Base-by-base conservation (phyloP, 2,797 vertebrate genomes). In the Crax fasciolata region DNA sequence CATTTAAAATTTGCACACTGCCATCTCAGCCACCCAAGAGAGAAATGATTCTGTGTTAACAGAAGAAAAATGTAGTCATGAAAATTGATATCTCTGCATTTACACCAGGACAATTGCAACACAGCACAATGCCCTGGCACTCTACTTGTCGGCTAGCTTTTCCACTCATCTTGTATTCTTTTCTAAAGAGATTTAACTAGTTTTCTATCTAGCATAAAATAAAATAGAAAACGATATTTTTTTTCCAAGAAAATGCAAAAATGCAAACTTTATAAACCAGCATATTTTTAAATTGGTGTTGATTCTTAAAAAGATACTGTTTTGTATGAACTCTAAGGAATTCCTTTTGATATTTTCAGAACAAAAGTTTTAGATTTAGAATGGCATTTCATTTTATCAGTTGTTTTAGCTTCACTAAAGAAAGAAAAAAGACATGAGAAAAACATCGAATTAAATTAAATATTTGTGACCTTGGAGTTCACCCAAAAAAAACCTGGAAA, bases 11-110 rank as follows among this genome's bases (percentile, higher is more conserved):
- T 85, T 86, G 59, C 48, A 67, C 58, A 27, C 48, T 66, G 21
- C 32, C 85, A 65, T 72, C 58, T 52, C 70, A 94, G n/a, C 59
- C 62, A 87, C 79, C 82, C 89, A 91, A 63, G 82, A 92, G 70
- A 75, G 55, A 95, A 95, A 94, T 81, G 51, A 84, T 92, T 89
- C 59, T 88, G 28, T n/a, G 78, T 44, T 76, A 88, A 49, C 30
- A 86, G 55, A 57, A 89, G 46, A 91, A 93, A 94, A 92, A 75
- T 27, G 55, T 35, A 84, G 67, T 48, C 35, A 44, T 89, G 89
- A 88, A 96, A 94, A 89, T 0, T 43, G 28, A 85, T 92, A 89
- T 57, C 2, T 1, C 38, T 78, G 23, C 32, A 4, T 86, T 94
- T 93, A 92, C 66, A 81, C 7, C 46, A 89, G 43, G 68, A 62